These are phyloP conservation scores for Dasypolia templi DNA, from an alignment of 2,888 invertebrate species.

Conservation along the genomic window DNA sequence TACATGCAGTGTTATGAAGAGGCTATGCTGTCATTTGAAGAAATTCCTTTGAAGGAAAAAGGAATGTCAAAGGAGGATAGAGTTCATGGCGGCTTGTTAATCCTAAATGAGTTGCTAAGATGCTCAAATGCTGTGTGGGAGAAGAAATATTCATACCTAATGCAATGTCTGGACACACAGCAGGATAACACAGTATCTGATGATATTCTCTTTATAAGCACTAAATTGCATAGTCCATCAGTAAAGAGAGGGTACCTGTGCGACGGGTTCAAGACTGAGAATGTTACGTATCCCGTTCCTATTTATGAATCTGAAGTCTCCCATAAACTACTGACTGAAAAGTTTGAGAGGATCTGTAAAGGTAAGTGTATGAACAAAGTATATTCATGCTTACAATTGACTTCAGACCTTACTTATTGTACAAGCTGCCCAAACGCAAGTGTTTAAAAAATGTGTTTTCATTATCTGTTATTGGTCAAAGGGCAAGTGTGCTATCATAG, in stretches of 20 bases:
- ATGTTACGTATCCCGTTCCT: slow-evolving; percentile 89
- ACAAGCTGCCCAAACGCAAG: not conserved
- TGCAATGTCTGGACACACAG: slow-evolving; percentile 90
- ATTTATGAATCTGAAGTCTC: slow-evolving; percentile 97
- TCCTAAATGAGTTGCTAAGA: slow-evolving; percentile 97
- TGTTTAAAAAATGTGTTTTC: slow-evolving; percentile 6
- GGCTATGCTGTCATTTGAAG: slow-evolving; percentile 95
- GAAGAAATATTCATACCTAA: slow-evolving; percentile 93
- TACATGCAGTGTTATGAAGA: slow-evolving; percentile 98
- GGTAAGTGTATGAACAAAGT: slow-evolving; percentile 72
- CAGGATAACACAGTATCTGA: slow-evolving; percentile 87
- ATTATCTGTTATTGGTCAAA: slow-evolving; percentile 41
- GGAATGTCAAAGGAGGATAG: slow-evolving; percentile 96
- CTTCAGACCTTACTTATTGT: not conserved
- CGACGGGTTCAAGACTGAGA: slow-evolving; percentile 88
- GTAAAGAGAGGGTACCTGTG: slow-evolving; percentile 89
- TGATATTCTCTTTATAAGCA: slow-evolving; percentile 91
- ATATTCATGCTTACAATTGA: not conserved
- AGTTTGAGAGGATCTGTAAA: slow-evolving; percentile 95
- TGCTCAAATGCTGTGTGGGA: slow-evolving; percentile 97
- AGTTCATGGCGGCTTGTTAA: slow-evolving; percentile 97
- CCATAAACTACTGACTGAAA: slow-evolving; percentile 94
- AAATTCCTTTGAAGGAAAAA: slow-evolving; percentile 92
- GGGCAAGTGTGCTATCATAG: slow-evolving; percentile 28
- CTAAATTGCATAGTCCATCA: slow-evolving; percentile 91